Evolutionary conservation across 2,797 vertebrate genomes (phyloP).

Genomic region (Meriones psammophilus): DNA sequence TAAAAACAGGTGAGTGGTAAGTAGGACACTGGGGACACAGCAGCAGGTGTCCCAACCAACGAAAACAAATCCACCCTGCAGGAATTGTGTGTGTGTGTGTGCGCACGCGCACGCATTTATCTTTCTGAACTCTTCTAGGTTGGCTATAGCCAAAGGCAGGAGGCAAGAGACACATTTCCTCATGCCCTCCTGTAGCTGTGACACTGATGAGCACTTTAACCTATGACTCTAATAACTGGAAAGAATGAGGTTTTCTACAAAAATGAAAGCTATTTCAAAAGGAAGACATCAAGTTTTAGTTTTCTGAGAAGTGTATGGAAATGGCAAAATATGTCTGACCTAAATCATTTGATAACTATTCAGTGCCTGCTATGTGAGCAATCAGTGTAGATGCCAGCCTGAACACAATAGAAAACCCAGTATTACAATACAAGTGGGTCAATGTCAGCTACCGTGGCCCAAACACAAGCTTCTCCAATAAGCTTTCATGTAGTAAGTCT

Average conservation of each 20-base stretch:
- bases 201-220: slow-evolving; percentile 5
- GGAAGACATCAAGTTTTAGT: slow-evolving; percentile 18
- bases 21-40: background rate
- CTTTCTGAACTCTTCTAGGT: background rate
- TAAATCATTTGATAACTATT: background rate
- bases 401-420: background rate
- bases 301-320: slow-evolving; percentile 2
- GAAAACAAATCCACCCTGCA: background rate
- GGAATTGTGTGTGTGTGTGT: background rate
- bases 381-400: background rate
- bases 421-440: background rate
- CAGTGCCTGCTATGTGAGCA: background rate
- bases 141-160: background rate
- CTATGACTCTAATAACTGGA: slow-evolving; percentile 11
- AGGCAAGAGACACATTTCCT: background rate
- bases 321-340: slow-evolving; percentile 38
- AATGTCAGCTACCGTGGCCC: background rate
- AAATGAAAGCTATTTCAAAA: slow-evolving; percentile 43
- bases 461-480: slow-evolving; percentile 48
- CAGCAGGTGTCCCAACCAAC: background rate
- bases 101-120: background rate
- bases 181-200: background rate
- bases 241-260: slow-evolving; percentile 3
- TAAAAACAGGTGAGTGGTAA: background rate
- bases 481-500: slow-evolving; percentile 7